phyloP scores from a whole-genome alignment of 37 sponge, comb jelly and placozoan genomes.

The Geodia barretti region DNA sequence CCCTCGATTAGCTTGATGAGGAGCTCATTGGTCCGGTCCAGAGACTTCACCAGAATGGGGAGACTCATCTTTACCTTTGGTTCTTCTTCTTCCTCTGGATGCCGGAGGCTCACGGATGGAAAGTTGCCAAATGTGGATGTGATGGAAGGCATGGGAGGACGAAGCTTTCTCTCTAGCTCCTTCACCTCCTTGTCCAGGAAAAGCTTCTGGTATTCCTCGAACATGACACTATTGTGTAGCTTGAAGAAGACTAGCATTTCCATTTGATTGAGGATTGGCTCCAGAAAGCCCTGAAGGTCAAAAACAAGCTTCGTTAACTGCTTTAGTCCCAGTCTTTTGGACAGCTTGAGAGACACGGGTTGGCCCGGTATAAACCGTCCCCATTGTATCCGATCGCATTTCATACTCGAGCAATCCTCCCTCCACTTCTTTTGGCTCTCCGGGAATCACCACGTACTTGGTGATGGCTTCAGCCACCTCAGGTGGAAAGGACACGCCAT shows the following conservation, averaged over 20 bases:
- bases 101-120: not conserved
- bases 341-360: slow-evolving; percentile 19
- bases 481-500: slow-evolving; percentile 52
- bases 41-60: not conserved
- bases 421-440: not conserved
- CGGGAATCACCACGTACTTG: slow-evolving; percentile 38
- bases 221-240: slow-evolving; percentile 63
- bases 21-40: slow-evolving; percentile 16
- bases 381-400: slow-evolving; percentile 6
- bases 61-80: slow-evolving; percentile 11
- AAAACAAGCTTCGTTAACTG: slow-evolving; percentile 8
- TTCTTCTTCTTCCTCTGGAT: not conserved
- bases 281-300: slow-evolving; percentile 23
- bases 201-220: slow-evolving; percentile 54
- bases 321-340: slow-evolving; percentile 8
- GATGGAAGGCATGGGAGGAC: too few species aligned
- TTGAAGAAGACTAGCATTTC: slow-evolving; percentile 67
- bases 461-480: slow-evolving; percentile 11
- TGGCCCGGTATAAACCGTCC: slow-evolving; percentile 39
- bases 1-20: slow-evolving; percentile 49
- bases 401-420: slow-evolving; percentile 1
- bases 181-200: slow-evolving; percentile 20
- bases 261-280: slow-evolving; percentile 25
- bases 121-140: not conserved
- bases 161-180: not conserved